Evolutionary conservation across 2,113 vertebrate species (phyloP).

Genomic region (Lethenteron camtschaticum): DNA sequence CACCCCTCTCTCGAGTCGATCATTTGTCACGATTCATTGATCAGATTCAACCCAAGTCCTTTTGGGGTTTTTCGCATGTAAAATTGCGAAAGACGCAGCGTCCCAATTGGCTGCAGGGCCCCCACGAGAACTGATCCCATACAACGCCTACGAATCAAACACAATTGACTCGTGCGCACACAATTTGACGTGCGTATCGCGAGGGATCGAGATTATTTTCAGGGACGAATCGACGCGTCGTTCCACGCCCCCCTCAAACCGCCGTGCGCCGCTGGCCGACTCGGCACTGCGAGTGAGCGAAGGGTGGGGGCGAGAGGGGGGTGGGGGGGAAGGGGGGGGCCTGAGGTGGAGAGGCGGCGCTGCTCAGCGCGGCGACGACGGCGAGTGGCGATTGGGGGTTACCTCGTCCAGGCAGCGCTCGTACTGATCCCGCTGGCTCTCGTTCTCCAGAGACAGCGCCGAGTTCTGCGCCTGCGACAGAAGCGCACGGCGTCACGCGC

Average conservation of each 20-base stretch:
- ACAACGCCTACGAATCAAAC: too few relatives aligned
- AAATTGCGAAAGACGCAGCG: too few relatives aligned
- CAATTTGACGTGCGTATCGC: too few relatives aligned
- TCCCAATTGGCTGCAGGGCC: too few relatives aligned
- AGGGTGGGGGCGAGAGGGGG: neutral
- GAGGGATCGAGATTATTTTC: too few relatives aligned
- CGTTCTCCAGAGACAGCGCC: slow-evolving; percentile 47
- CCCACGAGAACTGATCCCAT: too few relatives aligned
- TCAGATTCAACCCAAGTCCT: too few relatives aligned
- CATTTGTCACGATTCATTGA: too few relatives aligned
- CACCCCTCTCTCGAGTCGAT: too few relatives aligned
- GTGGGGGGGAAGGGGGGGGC: neutral
- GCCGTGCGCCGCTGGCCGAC: neutral
- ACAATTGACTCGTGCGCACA: too few relatives aligned
- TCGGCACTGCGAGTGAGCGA: neutral
- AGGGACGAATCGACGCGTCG: neutral
- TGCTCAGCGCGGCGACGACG: neutral
- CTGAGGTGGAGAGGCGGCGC: neutral
- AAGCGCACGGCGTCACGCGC: slow-evolving; percentile 5
- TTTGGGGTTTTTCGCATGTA: too few relatives aligned
- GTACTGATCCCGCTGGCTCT: slow-evolving; percentile 67
- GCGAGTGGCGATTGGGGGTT: neutral
- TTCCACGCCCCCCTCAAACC: neutral
- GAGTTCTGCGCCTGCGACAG: slow-evolving; percentile 49
- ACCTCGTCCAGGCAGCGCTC: slow-evolving; percentile 75